These are phyloP conservation scores for Amorpha juglandis DNA, from an alignment of 2,888 invertebrate species.

Conservation along the genomic window DNA sequence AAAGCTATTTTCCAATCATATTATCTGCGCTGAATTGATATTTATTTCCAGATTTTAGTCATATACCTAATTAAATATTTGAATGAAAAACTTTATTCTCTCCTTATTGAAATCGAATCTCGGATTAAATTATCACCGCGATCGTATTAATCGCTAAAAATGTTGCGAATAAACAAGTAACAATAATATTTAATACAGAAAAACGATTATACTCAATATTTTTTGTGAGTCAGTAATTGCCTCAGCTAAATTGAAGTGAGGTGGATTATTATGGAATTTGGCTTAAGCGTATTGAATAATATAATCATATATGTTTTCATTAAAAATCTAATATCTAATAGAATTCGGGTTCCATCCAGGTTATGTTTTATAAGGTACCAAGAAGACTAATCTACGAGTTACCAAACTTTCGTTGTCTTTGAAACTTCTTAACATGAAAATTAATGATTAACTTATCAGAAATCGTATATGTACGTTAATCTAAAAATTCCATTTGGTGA, in stretches of 20 bases:
- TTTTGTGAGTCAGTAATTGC: too few relatives aligned
- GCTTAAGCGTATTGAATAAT: too few relatives aligned
- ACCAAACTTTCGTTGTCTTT: not conserved
- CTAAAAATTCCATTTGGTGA: not conserved
- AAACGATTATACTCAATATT: too few relatives aligned
- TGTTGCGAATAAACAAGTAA: not conserved
- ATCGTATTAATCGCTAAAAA: not conserved
- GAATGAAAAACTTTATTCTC: not conserved
- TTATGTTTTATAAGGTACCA: too few relatives aligned
- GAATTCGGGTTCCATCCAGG: too few relatives aligned
- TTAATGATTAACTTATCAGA: not conserved
- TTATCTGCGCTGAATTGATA: not conserved
- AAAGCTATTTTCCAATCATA: not conserved
- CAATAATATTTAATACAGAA: not conserved
- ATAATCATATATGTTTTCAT: too few relatives aligned
- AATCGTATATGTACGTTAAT: too few relatives aligned
- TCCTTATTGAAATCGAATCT: conserved; percentile 4
- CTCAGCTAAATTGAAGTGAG: too few relatives aligned
- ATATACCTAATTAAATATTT: conserved; percentile 1
- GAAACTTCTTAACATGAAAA: not conserved
- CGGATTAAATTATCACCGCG: not conserved
- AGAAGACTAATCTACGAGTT: not conserved
- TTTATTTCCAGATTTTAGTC: not conserved
- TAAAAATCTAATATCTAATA: too few relatives aligned
- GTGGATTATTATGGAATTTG: too few relatives aligned